Evolutionary conservation across 2,113 vertebrate genomes (phyloP), one percentile per base, ranked within the genome.

Genomic region (western clawed frog (Xenopus tropicalis)): DNA sequence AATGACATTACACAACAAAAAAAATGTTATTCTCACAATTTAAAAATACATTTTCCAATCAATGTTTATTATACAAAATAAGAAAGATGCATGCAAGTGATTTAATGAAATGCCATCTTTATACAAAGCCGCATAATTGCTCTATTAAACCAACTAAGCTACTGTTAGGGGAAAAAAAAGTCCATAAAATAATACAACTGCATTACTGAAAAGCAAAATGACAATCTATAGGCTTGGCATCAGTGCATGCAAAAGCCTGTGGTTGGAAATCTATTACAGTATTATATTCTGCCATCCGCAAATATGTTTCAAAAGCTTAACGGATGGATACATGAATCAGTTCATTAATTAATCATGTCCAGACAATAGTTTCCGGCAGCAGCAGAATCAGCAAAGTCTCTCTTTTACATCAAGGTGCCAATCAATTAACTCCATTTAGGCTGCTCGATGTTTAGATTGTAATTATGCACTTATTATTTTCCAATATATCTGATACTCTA

Each of bases 331-430:
- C 61, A 79, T 70, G 71, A 83, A 84, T 72, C 78, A 82, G 70
- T 81, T 82, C 79, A 80, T 85, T 82, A 74, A 81, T 80, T 83
- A 79, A 64, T 82, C 82, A 73, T 16, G 56, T 81, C 46, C 76
- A 79, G 54, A 70, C 20, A 46, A 77, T 82, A 83, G 23, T 48
- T 77, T 56, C 51, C 79, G 74, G 56, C 61, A 44, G 77, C 44
- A 81, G 78, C 61, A 71, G 65, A 87, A 77, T 42, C 17, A 70
- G 78, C 43, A 56, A 72, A 64, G 48, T 21, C 24, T 21, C 72
- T 75, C 48, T 61, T 48, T 87, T 59, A 71, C 80, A 78, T 80
- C 80, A 71, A 84, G 82, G 81, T 80, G 70, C 46, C 62, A 78
- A 77, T 80, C 84, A 84, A 85, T 83, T 83, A 84, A 72, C 1